Evolutionary conservation across 2,797 vertebrate species (phyloP).

Genomic region (Tauraco hartlaubi): DNA sequence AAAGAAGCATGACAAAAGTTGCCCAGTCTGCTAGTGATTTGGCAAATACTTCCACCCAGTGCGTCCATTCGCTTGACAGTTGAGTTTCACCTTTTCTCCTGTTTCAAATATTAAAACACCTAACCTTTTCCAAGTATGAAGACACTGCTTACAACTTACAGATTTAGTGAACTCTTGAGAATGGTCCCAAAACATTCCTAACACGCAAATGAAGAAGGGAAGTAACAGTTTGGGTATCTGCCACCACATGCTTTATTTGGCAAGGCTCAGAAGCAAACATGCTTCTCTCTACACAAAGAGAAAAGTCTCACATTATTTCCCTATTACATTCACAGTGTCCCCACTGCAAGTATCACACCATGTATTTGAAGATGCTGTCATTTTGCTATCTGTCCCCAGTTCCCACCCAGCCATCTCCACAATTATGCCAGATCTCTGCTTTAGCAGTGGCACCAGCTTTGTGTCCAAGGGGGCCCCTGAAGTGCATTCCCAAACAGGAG

Average conservation of each 20-base stretch:
- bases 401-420: neutral
- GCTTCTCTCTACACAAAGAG: neutral
- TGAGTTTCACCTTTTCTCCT: neutral
- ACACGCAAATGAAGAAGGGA: neutral
- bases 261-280: neutral
- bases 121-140: neutral
- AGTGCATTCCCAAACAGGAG: neutral
- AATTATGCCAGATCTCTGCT: neutral
- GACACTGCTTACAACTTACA: neutral
- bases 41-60: neutral
- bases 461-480: neutral
- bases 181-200: neutral
- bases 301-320: neutral
- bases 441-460: neutral
- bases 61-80: neutral
- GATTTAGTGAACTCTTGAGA: neutral
- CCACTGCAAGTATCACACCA: neutral
- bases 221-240: neutral
- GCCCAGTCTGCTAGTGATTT: neutral
- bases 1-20: neutral
- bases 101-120: neutral
- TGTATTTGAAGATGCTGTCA: neutral
- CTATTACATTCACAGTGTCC: neutral
- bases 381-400: neutral
- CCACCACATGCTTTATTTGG: fast-evolving